Conservation (phyloP, 2,113 vertebrate genomes). For the Saccopteryx leptura region DNA sequence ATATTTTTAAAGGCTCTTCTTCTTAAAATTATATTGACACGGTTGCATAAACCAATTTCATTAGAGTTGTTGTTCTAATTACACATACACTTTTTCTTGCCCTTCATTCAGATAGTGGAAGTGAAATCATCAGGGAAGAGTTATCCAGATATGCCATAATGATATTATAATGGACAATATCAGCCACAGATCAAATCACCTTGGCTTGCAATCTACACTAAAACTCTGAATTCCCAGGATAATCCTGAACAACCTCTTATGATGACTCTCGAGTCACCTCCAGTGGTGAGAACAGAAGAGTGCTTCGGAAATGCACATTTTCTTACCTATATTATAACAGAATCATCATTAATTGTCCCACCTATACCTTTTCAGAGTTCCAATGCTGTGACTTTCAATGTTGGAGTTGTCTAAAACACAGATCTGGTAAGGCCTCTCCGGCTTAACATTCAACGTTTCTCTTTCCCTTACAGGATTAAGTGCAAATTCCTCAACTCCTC, state of each 20-base stretch:
- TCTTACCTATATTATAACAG: neutral
- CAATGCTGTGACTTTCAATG: neutral
- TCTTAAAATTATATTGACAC: neutral
- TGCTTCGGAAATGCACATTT: neutral
- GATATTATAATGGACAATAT: neutral
- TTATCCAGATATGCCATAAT: neutral
- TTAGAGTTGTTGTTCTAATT: neutral
- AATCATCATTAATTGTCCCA: neutral
- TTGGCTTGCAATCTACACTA: neutral
- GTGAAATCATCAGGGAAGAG: neutral
- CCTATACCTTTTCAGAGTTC: neutral
- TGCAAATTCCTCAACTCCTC: neutral
- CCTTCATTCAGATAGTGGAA: neutral
- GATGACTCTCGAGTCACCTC: neutral
- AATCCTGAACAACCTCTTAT: neutral
- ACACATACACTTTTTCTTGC: neutral
- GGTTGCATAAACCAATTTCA: neutral
- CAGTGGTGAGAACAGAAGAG: neutral
- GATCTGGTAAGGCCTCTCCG: neutral
- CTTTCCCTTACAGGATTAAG: neutral
- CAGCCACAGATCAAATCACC: neutral
- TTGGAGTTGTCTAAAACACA: neutral
- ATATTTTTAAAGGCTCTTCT: conserved; percentile 21
- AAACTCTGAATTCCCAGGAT: neutral
- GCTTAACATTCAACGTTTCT: neutral